phyloP scores from a whole-genome alignment of 2,113 vertebrate species.

The sheep (Ovis aries) region DNA sequence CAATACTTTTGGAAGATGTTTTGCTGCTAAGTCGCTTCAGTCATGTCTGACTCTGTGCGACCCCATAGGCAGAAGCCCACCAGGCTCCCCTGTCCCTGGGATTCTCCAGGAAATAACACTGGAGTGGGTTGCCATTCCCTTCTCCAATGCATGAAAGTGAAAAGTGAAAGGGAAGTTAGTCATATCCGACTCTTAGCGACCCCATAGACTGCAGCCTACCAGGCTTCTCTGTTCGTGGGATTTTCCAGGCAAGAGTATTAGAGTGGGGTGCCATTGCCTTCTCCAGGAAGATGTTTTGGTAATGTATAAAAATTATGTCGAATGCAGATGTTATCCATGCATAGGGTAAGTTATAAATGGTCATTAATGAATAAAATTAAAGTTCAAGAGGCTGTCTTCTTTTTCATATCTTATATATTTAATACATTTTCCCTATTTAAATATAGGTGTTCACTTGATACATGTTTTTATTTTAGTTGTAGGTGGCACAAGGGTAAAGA shows the following conservation, averaged over 20 bases:
- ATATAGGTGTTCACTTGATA: background rate
- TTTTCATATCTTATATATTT: background rate
- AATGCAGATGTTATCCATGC: background rate
- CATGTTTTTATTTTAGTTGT: background rate
- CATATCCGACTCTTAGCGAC: too few species aligned
- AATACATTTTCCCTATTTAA: background rate
- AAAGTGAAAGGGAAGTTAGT: too few species aligned
- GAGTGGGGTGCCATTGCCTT: too few species aligned
- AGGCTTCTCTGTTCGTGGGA: too few species aligned
- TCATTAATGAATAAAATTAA: background rate
- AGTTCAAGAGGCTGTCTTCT: background rate
- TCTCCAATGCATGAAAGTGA: too few species aligned
- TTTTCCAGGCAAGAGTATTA: too few species aligned
- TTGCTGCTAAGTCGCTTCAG: background rate
- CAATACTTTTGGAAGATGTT: background rate
- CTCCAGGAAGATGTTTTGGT: background rate
- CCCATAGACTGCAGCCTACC: too few species aligned
- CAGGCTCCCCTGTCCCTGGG: too few species aligned
- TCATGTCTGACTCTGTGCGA: too few species aligned
- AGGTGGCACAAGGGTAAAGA: background rate
- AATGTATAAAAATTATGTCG: background rate
- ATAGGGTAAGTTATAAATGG: background rate
- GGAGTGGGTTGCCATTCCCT: too few species aligned
- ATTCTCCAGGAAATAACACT: too few species aligned
- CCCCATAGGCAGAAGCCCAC: too few species aligned